These are phyloP conservation scores for Melipona beecheii DNA, from an alignment of 2,888 invertebrate species.

Conservation along the genomic window DNA sequence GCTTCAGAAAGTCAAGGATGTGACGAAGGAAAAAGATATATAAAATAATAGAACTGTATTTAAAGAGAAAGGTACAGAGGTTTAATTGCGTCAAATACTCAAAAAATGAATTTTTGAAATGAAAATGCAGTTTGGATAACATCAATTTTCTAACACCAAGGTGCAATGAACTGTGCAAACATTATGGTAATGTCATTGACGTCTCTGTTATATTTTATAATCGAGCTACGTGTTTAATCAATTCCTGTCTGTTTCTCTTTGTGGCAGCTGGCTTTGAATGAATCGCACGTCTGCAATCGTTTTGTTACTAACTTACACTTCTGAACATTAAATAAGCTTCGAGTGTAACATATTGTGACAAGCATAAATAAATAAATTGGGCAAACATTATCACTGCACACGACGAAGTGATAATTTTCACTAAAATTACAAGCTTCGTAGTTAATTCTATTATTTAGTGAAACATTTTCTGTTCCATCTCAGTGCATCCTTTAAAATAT, in stretches of 20 bases:
- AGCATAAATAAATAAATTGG: slow-evolving; percentile 5
- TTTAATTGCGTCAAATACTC: not conserved
- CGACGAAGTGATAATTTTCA: not conserved
- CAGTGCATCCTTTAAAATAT: not conserved
- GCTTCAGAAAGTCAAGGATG: not conserved
- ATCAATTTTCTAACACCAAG: not conserved
- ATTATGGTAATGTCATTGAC: not conserved
- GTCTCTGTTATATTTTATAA: not conserved
- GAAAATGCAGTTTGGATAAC: no score
- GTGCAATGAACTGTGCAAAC: not conserved
- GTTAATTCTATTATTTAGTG: not conserved
- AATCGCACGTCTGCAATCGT: not conserved
- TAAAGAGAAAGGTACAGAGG: not conserved
- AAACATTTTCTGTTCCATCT: not conserved
- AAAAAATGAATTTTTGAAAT: not conserved
- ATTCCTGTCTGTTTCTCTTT: not conserved
- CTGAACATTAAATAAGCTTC: slow-evolving; percentile 8
- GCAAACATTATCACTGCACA: not conserved
- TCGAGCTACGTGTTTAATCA: not conserved
- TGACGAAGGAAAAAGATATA: not conserved
- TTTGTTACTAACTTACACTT: not conserved
- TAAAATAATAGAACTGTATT: not conserved
- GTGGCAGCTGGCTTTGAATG: not conserved
- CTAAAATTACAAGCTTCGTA: not conserved
- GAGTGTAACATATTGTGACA: no score